Conservation (phyloP, 2,113 vertebrate species). For the Seriola dumerili region DNA sequence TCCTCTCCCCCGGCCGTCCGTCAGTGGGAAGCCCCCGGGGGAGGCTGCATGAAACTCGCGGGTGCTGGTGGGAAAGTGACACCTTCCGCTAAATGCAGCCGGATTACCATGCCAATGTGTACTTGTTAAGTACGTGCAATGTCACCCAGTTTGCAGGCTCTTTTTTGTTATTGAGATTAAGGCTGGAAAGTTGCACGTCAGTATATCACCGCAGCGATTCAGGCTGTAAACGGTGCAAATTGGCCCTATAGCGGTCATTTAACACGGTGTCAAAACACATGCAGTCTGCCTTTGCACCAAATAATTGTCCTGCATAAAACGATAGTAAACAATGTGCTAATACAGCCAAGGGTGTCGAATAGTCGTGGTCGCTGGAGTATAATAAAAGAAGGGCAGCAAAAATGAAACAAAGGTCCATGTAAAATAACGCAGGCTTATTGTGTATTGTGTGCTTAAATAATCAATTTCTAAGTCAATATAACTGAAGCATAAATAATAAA, state of each 20-base stretch:
- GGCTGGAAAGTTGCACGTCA: conserved; percentile 69
- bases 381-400: neutral
- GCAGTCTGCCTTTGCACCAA: conserved; percentile 21
- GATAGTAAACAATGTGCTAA: conserved; percentile 26
- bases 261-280: conserved; percentile 56
- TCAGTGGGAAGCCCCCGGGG: conserved; percentile 23
- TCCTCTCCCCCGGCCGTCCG: conserved; percentile 3
- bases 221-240: conserved; percentile 72
- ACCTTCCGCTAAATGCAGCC: conserved; percentile 78
- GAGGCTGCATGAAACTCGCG: conserved; percentile 23
- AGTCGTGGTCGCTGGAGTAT: neutral
- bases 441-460: neutral
- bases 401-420: neutral
- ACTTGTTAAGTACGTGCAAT: conserved; percentile 82
- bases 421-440: neutral
- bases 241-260: conserved; percentile 42
- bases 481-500: neutral
- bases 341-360: neutral
- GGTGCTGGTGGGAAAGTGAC: conserved; percentile 80
- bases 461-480: neutral
- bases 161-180: conserved; percentile 83
- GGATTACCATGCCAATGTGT: conserved; percentile 85
- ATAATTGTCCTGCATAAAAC: conserved; percentile 27
- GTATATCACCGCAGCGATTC: conserved; percentile 38
- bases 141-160: conserved; percentile 80